phyloP scores from a whole-genome alignment of 2,888 invertebrate genomes.

The Lasioglossum malachurum region DNA sequence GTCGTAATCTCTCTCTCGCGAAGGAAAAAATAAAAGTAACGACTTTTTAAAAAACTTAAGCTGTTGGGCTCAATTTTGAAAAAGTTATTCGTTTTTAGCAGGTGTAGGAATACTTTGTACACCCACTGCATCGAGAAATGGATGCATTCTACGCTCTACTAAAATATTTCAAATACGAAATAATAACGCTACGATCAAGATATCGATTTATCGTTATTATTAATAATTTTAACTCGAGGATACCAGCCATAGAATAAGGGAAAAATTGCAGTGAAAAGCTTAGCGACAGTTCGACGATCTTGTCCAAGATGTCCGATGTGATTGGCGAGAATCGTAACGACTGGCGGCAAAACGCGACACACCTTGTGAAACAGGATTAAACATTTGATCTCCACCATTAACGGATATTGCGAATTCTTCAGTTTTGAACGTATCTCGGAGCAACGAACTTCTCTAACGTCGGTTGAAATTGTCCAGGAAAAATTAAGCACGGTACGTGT shows the following conservation, averaged over 20 bases:
- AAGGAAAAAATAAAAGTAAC: too few relatives aligned
- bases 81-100: too few relatives aligned
- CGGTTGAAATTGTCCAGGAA: slow-evolving; percentile 28
- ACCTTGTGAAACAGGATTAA: slow-evolving; percentile 48
- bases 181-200: not conserved
- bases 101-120: too few relatives aligned
- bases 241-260: not conserved
- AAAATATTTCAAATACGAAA: slow-evolving; percentile 22
- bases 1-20: too few relatives aligned
- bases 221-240: not conserved
- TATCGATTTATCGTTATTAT: not conserved
- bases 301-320: slow-evolving; percentile 47
- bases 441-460: slow-evolving; percentile 54
- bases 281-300: not conserved
- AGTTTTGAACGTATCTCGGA: slow-evolving; percentile 52
- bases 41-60: too few relatives aligned
- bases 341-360: not conserved
- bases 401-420: slow-evolving; percentile 54
- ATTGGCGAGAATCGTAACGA: slow-evolving; percentile 34
- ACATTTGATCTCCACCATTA: slow-evolving; percentile 36
- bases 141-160: not conserved
- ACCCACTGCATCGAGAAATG: too few relatives aligned
- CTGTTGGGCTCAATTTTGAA: too few relatives aligned
- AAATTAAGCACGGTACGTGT: slow-evolving; percentile 26
- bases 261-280: not conserved